A percentile compares a stretch with the other conserved stretches of the same genome.
Conservation (phyloP, 1,140 invertebrate species). For the Schlechtendalia chinensis region DNA sequence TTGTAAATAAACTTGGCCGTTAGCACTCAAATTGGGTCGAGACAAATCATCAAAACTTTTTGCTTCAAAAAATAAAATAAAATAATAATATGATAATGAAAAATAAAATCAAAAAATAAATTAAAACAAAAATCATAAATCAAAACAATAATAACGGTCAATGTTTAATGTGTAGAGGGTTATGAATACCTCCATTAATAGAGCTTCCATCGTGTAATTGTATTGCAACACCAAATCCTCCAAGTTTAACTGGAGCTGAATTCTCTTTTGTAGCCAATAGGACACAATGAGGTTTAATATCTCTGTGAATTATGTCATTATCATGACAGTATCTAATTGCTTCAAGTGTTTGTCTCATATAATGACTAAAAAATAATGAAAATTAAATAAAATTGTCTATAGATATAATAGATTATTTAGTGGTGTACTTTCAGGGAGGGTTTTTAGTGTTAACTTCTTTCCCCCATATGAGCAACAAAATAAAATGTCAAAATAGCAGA, state of each 20-base stretch:
- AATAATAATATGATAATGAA: slow-evolving; percentile 8
- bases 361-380: slow-evolving; percentile 72
- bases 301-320: slow-evolving; percentile 94
- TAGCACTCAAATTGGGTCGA: slow-evolving; percentile 68
- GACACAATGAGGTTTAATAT: slow-evolving; percentile 93
- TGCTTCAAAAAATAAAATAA: slow-evolving; percentile 54
- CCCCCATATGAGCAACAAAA: too few relatives aligned
- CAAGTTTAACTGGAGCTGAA: slow-evolving; percentile 95
- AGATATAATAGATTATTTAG: background rate
- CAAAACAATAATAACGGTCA: slow-evolving; percentile 24
- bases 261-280: slow-evolving; percentile 93
- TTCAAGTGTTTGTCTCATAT: slow-evolving; percentile 95
- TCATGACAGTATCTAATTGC: slow-evolving; percentile 94
- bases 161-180: background rate
- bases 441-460: too few relatives aligned
- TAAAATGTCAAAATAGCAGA: too few relatives aligned
- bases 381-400: background rate
- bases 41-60: slow-evolving; percentile 64
- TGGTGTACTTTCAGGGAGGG: too few relatives aligned
- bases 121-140: slow-evolving; percentile 6
- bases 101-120: slow-evolving; percentile 7
- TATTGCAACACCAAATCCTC: slow-evolving; percentile 95
- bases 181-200: slow-evolving; percentile 68
- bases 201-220: slow-evolving; percentile 78
- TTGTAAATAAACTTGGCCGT: slow-evolving; percentile 76